Evolutionary conservation across 2,113 vertebrate species (phyloP).

Genomic region (Bagarius yarrelli): DNA sequence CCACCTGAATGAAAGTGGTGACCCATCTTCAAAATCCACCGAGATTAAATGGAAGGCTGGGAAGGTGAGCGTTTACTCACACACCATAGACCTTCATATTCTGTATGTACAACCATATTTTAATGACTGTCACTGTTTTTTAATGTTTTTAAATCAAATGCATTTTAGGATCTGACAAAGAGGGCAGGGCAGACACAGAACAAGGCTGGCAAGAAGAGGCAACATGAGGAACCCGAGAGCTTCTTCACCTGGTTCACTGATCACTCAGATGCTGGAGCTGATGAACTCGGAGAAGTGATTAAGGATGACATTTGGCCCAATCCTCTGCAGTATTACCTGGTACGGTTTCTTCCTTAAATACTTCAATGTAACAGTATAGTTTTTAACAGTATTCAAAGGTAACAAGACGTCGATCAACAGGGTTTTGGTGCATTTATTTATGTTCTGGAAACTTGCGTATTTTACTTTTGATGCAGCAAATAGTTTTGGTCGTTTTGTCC

Average conservation of each 20-base stretch:
- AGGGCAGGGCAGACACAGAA: slow-evolving; percentile 85
- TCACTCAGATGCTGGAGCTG: slow-evolving; percentile 85
- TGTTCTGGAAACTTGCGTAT: neutral
- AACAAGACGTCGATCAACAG: too few relatives aligned
- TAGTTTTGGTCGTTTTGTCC: too few relatives aligned
- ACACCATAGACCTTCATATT: neutral
- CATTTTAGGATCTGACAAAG: slow-evolving; percentile 83
- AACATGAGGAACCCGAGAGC: slow-evolving; percentile 89
- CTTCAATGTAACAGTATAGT: neutral
- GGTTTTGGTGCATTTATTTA: too few relatives aligned
- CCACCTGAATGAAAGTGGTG: slow-evolving; percentile 88
- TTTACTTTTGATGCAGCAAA: too few relatives aligned
- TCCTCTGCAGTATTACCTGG: slow-evolving; percentile 87
- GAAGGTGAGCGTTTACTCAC: slow-evolving; percentile 71
- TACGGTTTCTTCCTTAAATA: slow-evolving; percentile 52
- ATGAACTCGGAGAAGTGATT: slow-evolving; percentile 85
- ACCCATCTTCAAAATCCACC: slow-evolving; percentile 88
- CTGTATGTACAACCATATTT: neutral
- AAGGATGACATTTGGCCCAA: slow-evolving; percentile 92
- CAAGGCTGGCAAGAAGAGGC: slow-evolving; percentile 87
- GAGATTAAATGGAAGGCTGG: slow-evolving; percentile 93
- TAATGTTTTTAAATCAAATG: too few relatives aligned
- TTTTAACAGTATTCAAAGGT: neutral
- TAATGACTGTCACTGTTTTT: too few relatives aligned
- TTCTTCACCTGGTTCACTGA: slow-evolving; percentile 92